phyloP scores from a whole-genome alignment of 1,140 invertebrate genomes.

The Caenorhabditis latens region DNA sequence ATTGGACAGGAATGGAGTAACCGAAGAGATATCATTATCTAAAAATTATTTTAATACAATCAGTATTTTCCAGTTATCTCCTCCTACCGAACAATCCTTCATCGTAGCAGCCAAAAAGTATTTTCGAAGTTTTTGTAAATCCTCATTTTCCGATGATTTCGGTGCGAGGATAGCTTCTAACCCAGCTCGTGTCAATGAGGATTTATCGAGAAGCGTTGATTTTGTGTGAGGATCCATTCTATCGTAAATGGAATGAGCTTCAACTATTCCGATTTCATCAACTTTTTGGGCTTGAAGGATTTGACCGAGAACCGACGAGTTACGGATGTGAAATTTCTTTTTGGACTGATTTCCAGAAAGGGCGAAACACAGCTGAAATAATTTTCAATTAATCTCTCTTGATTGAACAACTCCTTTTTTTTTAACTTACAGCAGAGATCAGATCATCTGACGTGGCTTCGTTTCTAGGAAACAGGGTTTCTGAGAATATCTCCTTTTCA shows the following conservation, averaged over 20 bases:
- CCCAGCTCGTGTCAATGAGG: conserved; percentile 31
- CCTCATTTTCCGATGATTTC: conserved; percentile 62
- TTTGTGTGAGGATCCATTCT: conserved; percentile 66
- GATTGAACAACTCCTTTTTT: neutral
- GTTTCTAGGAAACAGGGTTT: conserved; percentile 25
- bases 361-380: conserved; percentile 69
- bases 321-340: conserved; percentile 55
- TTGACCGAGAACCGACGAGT: conserved; percentile 51
- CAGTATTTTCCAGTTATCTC: neutral
- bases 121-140: conserved; percentile 68
- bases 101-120: conserved; percentile 77
- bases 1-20: neutral
- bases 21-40: conserved; percentile 61
- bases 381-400: neutral
- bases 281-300: conserved; percentile 54
- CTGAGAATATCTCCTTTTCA: neutral
- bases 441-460: conserved; percentile 37
- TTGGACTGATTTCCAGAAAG: conserved; percentile 65
- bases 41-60: conserved; percentile 8
- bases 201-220: conserved; percentile 28
- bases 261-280: conserved; percentile 70
- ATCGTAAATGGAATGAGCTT: conserved; percentile 70
- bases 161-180: conserved; percentile 64
- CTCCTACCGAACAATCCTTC: conserved; percentile 75
- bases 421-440: conserved; percentile 12